A percentile compares a stretch with the other conserved stretches of the same genome.
phyloP scores from a whole-genome alignment of 2,888 invertebrate genomes.

The Rhagonycha fulva region DNA sequence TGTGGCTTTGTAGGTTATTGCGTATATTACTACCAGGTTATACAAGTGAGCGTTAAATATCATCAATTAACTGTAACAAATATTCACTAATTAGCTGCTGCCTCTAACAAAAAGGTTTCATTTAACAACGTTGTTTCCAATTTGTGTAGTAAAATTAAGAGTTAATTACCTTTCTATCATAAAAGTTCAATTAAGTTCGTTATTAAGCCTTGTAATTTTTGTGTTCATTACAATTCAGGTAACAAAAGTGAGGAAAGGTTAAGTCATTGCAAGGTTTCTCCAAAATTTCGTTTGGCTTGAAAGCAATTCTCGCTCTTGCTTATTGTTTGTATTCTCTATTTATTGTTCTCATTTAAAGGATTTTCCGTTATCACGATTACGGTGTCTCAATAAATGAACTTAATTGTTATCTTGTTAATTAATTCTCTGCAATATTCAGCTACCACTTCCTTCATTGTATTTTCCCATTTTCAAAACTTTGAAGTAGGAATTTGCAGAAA shows the following conservation, averaged over 20 bases:
- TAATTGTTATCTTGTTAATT: not conserved
- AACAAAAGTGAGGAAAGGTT: not conserved
- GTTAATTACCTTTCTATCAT: not conserved
- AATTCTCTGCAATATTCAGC: not conserved
- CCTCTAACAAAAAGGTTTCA: not conserved
- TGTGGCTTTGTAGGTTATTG: not conserved
- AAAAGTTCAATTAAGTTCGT: not conserved
- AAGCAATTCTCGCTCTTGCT: not conserved
- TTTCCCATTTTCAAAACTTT: not conserved
- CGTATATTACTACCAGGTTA: not conserved
- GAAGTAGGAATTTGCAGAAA: not conserved
- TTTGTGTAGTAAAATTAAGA: not conserved
- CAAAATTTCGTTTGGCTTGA: not conserved
- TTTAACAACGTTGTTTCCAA: not conserved
- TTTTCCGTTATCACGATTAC: not conserved
- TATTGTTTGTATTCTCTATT: not conserved
- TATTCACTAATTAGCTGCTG: constrained; percentile 3
- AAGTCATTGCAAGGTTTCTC: not conserved
- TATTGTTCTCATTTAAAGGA: not conserved
- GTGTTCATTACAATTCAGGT: not conserved
- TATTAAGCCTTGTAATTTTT: not conserved
- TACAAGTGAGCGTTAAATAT: constrained; percentile 4
- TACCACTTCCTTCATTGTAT: not conserved
- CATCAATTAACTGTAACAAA: constrained; percentile 9
- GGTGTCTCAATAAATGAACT: not conserved